These are phyloP conservation scores for Hippolais icterina DNA, from an alignment of 2,113 vertebrate species.

Conservation along the genomic window DNA sequence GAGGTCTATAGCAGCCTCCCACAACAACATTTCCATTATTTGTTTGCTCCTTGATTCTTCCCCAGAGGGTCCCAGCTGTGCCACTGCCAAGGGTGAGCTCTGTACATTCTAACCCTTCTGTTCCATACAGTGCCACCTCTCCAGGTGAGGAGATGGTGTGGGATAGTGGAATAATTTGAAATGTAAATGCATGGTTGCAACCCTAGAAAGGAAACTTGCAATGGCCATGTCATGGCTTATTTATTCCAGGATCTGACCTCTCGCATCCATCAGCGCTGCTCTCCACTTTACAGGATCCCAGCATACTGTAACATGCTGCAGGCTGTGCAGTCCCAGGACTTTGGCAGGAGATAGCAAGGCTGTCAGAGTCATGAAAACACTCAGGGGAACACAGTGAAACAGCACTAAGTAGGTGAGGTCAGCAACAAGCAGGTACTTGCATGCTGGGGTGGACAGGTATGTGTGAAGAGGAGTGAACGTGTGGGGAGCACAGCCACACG, in stretches of 20 bases:
- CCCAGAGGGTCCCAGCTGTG: background rate
- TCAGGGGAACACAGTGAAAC: background rate
- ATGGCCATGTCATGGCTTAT: background rate
- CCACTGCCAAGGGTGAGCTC: background rate
- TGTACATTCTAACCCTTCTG: background rate
- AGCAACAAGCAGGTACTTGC: background rate
- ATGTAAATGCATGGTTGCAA: background rate
- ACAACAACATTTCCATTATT: background rate
- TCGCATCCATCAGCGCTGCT: fast-evolving
- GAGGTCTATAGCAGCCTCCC: fast-evolving
- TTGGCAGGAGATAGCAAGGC: background rate
- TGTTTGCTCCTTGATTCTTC: background rate
- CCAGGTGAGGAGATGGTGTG: background rate
- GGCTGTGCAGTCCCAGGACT: background rate
- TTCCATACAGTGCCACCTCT: background rate
- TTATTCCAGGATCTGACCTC: background rate
- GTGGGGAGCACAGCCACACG: background rate
- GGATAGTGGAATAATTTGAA: background rate
- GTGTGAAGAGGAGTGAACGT: background rate
- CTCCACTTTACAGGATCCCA: background rate
- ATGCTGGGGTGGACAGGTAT: background rate
- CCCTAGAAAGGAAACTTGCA: slow-evolving; percentile 27
- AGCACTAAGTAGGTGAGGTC: background rate
- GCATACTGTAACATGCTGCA: background rate
- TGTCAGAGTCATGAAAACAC: background rate